Base-by-base conservation (phyloP, 2,888 invertebrate species). In the Dasypogon diadema region DNA sequence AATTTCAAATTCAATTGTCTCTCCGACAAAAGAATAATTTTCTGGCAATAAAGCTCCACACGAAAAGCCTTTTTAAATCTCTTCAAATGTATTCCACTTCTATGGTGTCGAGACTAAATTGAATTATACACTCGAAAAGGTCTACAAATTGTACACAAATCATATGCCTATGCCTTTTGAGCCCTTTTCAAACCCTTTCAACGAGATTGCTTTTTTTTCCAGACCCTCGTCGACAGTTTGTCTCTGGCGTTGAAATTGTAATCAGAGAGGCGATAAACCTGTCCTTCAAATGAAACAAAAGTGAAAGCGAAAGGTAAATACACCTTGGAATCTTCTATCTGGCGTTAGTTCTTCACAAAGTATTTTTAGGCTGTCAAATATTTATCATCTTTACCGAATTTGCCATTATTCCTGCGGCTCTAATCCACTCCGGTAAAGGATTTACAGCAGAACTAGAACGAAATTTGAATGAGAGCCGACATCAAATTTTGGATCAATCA, bases 61-160 rank as follows among this genome's bases (percentile, higher is more conserved):
- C 12, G 63, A 63, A 22, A 42, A 21, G 63, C 63, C 42, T 63
- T 22, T 63, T 63, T 42, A 34, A 42, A 8, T 21, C 63, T 21
- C 42, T 26, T 16, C 58, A 58, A 63, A 63, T 42, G n/a, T 63
- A 37, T 42, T 42, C 42, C 37, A 63, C 10, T 18, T 22, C 42
- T 21, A 42, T 26, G 30, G 48, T 68, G 51, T 68, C 30, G 18
- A 51, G 26, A 22, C 8, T 30, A 68, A 68, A 68, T 68, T 68
- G 68, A 68, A 68, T 68, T 68, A 68, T 68, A 37, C 63, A 63
- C 68, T 51, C 48, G 68, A 68, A 51, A 51, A 51, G 68, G 68
- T 68, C 51, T 68, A 68, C 68, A 68, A 68, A 68, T 68, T 68
- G 51, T 68, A 68, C 68, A 68, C 68, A 68, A 68, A 68, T 68